A percentile compares a stretch with the other conserved stretches of the same genome.
Evolutionary conservation across 2,797 vertebrate species (phyloP).

Genomic region (Danio albolineatus): DNA sequence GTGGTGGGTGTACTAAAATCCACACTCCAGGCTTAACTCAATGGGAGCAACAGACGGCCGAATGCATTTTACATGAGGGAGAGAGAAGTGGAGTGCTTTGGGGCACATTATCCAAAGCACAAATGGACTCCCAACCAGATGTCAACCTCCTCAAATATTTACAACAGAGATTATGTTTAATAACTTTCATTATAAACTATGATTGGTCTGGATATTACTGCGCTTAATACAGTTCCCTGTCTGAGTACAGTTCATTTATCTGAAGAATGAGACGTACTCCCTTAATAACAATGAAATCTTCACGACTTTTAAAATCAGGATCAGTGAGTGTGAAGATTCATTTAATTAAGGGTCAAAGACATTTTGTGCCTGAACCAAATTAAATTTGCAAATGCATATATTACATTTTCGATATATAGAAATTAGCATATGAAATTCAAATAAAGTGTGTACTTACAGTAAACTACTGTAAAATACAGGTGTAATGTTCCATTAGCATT

Average conservation of each 20-base stretch:
- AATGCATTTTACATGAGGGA: slow-evolving; percentile 63
- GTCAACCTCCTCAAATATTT: slow-evolving; percentile 58
- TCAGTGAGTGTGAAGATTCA: not conserved
- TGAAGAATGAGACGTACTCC: not conserved
- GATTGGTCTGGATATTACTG: slow-evolving; percentile 26
- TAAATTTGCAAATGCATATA: no score
- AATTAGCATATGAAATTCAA: no score
- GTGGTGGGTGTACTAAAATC: slow-evolving; percentile 40
- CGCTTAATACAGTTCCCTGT: not conserved
- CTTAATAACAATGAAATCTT: slow-evolving; percentile 22
- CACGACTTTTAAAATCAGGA: not conserved
- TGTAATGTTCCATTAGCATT: no score
- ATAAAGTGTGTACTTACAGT: no score
- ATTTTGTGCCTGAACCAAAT: no score
- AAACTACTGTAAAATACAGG: no score
- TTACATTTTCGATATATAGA: no score
- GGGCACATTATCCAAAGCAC: slow-evolving; percentile 49
- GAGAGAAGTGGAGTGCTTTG: slow-evolving; percentile 35
- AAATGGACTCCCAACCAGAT: slow-evolving; percentile 57
- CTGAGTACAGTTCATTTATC: not conserved
- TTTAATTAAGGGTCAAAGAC: not conserved
- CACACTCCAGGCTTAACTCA: slow-evolving; percentile 39
- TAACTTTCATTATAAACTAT: slow-evolving; percentile 50
- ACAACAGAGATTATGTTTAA: slow-evolving; percentile 51
- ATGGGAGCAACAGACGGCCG: slow-evolving; percentile 54